Evolutionary conservation across 2,888 invertebrate species (phyloP).

Genomic region (Apoderus coryli): DNA sequence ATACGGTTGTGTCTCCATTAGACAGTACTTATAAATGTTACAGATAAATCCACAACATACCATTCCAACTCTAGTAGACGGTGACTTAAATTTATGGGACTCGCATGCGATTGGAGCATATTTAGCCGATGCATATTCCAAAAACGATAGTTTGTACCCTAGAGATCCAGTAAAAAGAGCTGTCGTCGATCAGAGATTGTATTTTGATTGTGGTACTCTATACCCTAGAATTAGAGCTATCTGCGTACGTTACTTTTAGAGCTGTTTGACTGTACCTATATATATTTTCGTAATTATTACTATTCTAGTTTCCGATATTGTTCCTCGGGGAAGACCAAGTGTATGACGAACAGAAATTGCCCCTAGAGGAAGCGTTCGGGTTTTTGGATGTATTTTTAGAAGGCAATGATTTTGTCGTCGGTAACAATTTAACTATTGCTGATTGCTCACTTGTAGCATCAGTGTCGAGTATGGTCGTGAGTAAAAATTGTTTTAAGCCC

Average conservation of each 20-base stretch:
- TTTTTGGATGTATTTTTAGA: conserved; percentile 44
- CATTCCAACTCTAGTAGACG: conserved; percentile 52
- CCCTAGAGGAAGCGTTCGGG: conserved; percentile 42
- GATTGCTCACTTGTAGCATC: conserved; percentile 46
- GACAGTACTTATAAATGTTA: too few relatives aligned
- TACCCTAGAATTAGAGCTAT: conserved; percentile 48
- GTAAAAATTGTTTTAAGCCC: conserved; percentile 16
- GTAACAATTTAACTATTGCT: conserved; percentile 46
- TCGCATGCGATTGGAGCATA: conserved; percentile 50
- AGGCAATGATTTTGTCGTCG: conserved; percentile 44
- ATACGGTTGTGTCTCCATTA: too few relatives aligned
- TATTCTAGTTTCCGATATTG: conserved; percentile 43
- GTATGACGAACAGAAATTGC: conserved; percentile 36
- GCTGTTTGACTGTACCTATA: not conserved
- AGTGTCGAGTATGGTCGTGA: conserved; percentile 40
- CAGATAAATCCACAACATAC: conserved; percentile 53
- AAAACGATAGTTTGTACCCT: conserved; percentile 45
- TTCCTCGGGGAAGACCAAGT: conserved; percentile 43
- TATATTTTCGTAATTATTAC: not conserved
- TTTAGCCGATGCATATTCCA: conserved; percentile 44
- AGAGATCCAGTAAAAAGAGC: conserved; percentile 41
- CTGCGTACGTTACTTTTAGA: conserved; percentile 34
- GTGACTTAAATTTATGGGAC: conserved; percentile 52
- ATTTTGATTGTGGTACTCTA: conserved; percentile 46
- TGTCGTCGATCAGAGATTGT: conserved; percentile 44